Evolutionary conservation across 2,113 vertebrate species (phyloP), one percentile per base, ranked within the genome.

Genomic region (Rhegmatorhina hoffmannsi): DNA sequence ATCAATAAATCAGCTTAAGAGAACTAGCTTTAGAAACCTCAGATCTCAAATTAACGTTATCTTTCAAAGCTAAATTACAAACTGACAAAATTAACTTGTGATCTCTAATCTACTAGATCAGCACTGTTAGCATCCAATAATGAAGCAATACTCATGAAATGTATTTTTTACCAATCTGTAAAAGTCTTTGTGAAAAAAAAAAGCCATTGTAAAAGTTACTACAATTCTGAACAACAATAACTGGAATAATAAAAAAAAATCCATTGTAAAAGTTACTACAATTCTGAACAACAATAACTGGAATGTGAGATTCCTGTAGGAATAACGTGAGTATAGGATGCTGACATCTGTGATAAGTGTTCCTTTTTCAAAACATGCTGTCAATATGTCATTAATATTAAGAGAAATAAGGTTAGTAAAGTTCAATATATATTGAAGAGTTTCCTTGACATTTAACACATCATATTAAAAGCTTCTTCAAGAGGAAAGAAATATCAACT

Each of bases 371-470:
- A 94, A 96, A 91, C 89, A 77, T 91, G 96, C 86, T 98, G 97
- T 97, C 98, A 98, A 96, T 98, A 97, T 96, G 96, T 96, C 97
- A 97, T 98, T 97, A 98, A 98, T 98, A 98, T 98, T 97, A 98
- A 98, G 97, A 98, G 95, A 98, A 98, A 98, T 98, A 97, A 98
- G 92, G 97, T 97, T 97, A 97, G 93, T 96, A 96, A 97, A 94
- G 90, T 97, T 98, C 97, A 97, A 97, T 98, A 98, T 97, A 97
- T 97, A 97, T 97, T 96, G 96, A 89, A 93, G 80, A 86, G 94
- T 97, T 98, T 97, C 96, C 96, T 96, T 98, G 98, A 98, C 98
- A 98, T 98, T 98, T 98, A 98, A 98, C 97, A 96, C 97, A 96
- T 97, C 96, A 97, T 98, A 98, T 98, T 98, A 98, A 98, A 97